Evolutionary conservation across 2,113 vertebrate species (phyloP).

Genomic region (Ictalurus furcatus): DNA sequence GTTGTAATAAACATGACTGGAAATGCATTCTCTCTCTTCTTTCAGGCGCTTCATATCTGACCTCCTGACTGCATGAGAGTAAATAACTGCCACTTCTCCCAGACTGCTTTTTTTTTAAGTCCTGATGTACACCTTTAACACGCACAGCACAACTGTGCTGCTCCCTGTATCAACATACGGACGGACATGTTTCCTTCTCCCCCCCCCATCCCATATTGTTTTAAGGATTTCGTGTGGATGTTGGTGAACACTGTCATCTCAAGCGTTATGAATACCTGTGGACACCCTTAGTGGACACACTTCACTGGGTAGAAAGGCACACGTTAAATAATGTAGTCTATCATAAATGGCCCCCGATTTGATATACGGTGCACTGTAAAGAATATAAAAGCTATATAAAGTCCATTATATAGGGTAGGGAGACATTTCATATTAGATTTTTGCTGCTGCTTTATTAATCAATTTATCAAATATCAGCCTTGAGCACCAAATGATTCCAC

Average conservation of each 20-base stretch:
- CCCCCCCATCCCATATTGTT: accelerated
- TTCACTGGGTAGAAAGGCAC: neutral
- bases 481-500: neutral
- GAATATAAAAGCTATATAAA: neutral
- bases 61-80: neutral
- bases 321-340: neutral
- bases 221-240: neutral
- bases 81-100: neutral
- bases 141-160: neutral
- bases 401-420: neutral
- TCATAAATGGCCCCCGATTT: neutral
- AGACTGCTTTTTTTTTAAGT: neutral
- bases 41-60: neutral
- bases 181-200: neutral
- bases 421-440: conserved; percentile 2
- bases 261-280: neutral
- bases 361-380: conserved; percentile 1
- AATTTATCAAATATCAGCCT: neutral
- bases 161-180: neutral
- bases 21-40: neutral
- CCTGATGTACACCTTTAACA: neutral
- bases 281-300: neutral
- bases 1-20: neutral
- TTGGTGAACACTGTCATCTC: neutral
- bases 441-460: neutral